Base-by-base conservation (phyloP, 2,888 invertebrate genomes). In the Molorchus minor region DNA sequence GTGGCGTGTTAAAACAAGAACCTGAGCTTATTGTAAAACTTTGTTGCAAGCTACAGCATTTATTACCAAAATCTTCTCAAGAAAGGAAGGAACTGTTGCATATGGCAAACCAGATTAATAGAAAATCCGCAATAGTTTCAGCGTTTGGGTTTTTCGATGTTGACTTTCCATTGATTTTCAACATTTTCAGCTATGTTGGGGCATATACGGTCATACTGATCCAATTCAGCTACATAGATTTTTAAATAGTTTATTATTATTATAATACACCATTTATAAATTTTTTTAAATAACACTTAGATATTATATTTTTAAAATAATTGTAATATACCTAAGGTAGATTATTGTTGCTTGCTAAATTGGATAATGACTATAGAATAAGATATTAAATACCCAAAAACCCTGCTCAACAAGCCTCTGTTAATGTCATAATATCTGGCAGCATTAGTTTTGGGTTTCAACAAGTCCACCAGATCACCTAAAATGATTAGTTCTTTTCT, bases 301-400 rank as follows among this genome's bases (percentile, higher is more conserved):
- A n/a, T n/a, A n/a, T n/a, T n/a, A n/a, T n/a, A n/a, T n/a, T n/a
- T n/a, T n/a, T n/a, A n/a, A n/a, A n/a, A n/a, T n/a, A n/a, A n/a
- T n/a, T n/a, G n/a, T n/a, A n/a, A n/a, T n/a, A n/a, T n/a, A n/a
- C n/a, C n/a, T n/a, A n/a, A n/a, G n/a, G n/a, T n/a, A n/a, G n/a
- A n/a, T 4, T 33, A n/a, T 51, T 3, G 15, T 21, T 65, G 65
- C 36, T 57, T 65, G 25, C 60, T 65, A 29, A 65, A 65, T 43
- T 65, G 65, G 15, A 65, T 55, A n/a, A 65, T 35, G 5, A 65
- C 65, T 41, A 65, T 62, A 10, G 62, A 53, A 54, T 65, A 65
- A 7, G 65, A 62, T 25, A 62, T 58, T 17, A 65, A 19, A 36
- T 62, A 59, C 2, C 58, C 53, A 52, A 65, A 62, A 10, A 65